Percentiles rank a stretch among this genome's conserved stretches.
Conservation (phyloP, 2,888 invertebrate genomes). For the Hydropsyche betteni region DNA sequence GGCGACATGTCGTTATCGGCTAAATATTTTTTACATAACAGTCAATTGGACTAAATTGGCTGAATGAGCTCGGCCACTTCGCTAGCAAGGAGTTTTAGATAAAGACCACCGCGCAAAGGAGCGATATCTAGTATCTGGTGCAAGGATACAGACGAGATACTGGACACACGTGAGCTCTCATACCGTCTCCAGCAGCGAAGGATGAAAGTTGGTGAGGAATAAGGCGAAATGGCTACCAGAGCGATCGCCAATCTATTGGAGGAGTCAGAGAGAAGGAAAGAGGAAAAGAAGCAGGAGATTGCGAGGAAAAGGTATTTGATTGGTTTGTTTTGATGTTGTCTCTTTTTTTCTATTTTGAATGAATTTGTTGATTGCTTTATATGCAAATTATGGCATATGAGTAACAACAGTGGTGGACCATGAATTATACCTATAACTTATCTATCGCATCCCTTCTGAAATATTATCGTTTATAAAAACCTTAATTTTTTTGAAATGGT, state of each 20-base stretch:
- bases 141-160: slow-evolving; percentile 14
- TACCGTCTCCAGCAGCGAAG: neutral
- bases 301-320: slow-evolving; percentile 24
- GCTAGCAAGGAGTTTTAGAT: slow-evolving; percentile 40
- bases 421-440: too few relatives aligned
- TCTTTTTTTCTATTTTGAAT: too few relatives aligned
- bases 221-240: slow-evolving; percentile 9
- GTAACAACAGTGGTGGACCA: too few relatives aligned
- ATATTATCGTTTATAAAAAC: too few relatives aligned
- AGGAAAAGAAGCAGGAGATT: slow-evolving; percentile 33
- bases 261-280: slow-evolving; percentile 3
- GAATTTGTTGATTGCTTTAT: too few relatives aligned
- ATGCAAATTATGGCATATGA: too few relatives aligned
- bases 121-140: slow-evolving; percentile 14
- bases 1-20: neutral
- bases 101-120: slow-evolving; percentile 30
- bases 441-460: too few relatives aligned
- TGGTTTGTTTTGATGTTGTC: too few relatives aligned
- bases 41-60: slow-evolving; percentile 51
- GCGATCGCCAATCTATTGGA: slow-evolving; percentile 8
- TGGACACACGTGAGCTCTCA: neutral
- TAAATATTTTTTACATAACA: slow-evolving; percentile 46
- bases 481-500: too few relatives aligned
- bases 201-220: too few relatives aligned
- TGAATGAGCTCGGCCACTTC: slow-evolving; percentile 42